Conservation (phyloP, 2,797 vertebrate species). For the Pithecia hirsuta region DNA sequence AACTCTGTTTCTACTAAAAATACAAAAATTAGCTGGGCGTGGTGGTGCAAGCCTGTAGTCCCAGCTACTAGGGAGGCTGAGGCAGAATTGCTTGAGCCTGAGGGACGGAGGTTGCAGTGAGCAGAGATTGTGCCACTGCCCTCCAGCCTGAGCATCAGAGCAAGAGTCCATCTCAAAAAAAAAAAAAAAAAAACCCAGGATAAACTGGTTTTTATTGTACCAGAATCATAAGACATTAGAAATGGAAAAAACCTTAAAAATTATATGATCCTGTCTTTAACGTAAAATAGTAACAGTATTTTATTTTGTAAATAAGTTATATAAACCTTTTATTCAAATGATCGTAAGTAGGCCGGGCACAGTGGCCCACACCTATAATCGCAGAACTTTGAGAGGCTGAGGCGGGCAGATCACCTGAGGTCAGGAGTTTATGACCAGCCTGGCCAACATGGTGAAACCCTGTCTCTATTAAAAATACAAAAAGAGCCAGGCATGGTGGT, state of each 20-base stretch:
- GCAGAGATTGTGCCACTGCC: too few relatives aligned
- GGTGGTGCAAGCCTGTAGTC: too few relatives aligned
- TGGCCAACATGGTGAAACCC: background rate
- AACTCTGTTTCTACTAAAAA: too few relatives aligned
- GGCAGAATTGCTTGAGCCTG: too few relatives aligned
- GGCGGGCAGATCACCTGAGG: background rate
- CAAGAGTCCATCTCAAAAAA: too few relatives aligned
- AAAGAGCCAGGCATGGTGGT: background rate
- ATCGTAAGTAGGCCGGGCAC: background rate
- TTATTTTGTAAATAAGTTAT: background rate
- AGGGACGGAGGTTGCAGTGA: too few relatives aligned
- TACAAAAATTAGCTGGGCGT: too few relatives aligned
- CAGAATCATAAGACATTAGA: conserved; percentile 38
- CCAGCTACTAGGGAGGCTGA: too few relatives aligned
- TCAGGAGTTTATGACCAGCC: background rate
- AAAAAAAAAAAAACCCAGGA: background rate
- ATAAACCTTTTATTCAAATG: background rate
- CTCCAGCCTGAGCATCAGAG: too few relatives aligned
- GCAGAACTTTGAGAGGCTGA: background rate
- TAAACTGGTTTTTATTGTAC: background rate
- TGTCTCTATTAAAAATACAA: background rate
- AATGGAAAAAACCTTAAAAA: background rate
- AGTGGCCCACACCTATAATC: background rate
- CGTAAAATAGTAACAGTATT: background rate
- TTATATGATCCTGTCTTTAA: background rate